phyloP scores from a whole-genome alignment of 2,888 invertebrate species.

The Glaucopsyche alexis region DNA sequence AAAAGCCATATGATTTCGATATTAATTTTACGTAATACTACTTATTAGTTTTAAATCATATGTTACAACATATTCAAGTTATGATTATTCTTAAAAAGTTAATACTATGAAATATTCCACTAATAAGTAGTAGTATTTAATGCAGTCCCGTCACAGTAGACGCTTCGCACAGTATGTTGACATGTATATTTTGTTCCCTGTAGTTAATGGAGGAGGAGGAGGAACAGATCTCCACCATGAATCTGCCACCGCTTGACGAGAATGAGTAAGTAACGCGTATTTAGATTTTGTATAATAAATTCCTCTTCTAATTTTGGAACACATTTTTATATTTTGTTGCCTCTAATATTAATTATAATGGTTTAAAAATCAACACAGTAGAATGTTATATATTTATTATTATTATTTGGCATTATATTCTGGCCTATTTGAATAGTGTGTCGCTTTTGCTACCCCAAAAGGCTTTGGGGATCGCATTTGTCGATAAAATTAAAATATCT shows the following conservation, averaged over 20 bases:
- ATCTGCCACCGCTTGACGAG: slow-evolving; percentile 67
- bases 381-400: background rate
- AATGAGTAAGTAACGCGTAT: slow-evolving; percentile 60
- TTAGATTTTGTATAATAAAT: background rate
- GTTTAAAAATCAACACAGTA: background rate
- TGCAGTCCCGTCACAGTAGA: slow-evolving; percentile 52
- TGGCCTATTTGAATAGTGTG: background rate
- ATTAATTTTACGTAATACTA: slow-evolving; percentile 18
- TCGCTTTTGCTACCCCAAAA: too few relatives aligned
- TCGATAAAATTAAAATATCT: too few relatives aligned
- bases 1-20: slow-evolving; percentile 13
- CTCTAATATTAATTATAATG: background rate
- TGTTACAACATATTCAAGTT: background rate
- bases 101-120: background rate
- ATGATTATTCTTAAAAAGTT: background rate
- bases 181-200: slow-evolving; percentile 58
- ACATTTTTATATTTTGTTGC: slow-evolving; percentile 8
- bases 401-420: background rate
- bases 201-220: slow-evolving; percentile 68
- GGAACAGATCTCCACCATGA: slow-evolving; percentile 56
- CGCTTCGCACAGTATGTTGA: slow-evolving; percentile 76
- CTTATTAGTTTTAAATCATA: background rate
- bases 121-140: slow-evolving; percentile 30
- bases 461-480: too few relatives aligned
- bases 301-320: background rate